Evolutionary conservation across 2,888 invertebrate species (phyloP), one percentile per base, ranked within the genome.

Genomic region (Melitaea athalia): DNA sequence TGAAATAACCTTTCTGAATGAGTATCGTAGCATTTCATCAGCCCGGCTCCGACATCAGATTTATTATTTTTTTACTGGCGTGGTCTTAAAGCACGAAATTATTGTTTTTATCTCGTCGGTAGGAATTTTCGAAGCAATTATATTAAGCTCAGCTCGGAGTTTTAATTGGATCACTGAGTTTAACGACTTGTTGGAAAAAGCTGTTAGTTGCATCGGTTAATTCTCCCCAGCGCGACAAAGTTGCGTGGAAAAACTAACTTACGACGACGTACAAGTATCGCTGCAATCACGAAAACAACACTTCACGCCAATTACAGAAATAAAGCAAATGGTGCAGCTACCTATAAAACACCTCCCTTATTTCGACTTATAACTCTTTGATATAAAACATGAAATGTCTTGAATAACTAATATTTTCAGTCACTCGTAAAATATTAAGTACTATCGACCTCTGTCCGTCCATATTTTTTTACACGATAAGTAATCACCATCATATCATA

Each of bases 121-220:
- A 81, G 91, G 91, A 87, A 92, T 92, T 91, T 89, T 89, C 84
- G 85, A 88, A 85, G 91, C 88, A 92, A 92, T 92, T 92, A 91
- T 82, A 81, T 89, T 89, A 88, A 89, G 88, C 87, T 88, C 87
- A 82, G 85, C 86, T 84, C 77, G 82, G 84, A 78, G 81, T 85
- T 91, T 91, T 91, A 92, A 92, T 91, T 91, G 91, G 91, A 88
- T 86, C 89, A 89, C 82, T 31, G 74, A 68, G 84, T 85, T 89
- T 89, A 89, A 91, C 85, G 89, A 90, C 86, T 84, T 78, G 79
- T 71, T 77, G 79, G 82, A 80, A 83, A 84, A 82, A 82, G 84
- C 81, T 81, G 82, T 85, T 85, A 81, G 81, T 79, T 78, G 79
- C 80, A 76, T 74, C 81, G 82, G 72, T 73, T 74, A 73, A 74